These are phyloP conservation scores for Steinernema hermaphroditum DNA, from an alignment of 2,888 invertebrate species.

Conservation along the genomic window DNA sequence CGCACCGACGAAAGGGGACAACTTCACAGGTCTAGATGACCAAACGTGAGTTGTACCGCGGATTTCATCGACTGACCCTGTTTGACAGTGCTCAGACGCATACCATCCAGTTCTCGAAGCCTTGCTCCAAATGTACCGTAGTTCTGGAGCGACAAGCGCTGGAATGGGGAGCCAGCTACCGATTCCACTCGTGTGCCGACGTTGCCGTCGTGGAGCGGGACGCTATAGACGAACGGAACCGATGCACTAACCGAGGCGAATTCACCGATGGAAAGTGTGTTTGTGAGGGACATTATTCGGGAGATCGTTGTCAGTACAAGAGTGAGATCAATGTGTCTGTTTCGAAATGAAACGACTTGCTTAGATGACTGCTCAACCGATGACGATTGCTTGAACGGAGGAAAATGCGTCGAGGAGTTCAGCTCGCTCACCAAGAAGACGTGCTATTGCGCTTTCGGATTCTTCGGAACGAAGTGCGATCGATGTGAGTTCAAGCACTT, in stretches of 20 bases:
- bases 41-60: conserved; percentile 39
- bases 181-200: conserved; percentile 80
- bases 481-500: conserved; percentile 44
- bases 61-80: neutral
- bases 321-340: conserved; percentile 63
- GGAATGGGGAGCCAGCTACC: conserved; percentile 83
- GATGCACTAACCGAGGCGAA: conserved; percentile 80
- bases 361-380: conserved; percentile 56
- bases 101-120: conserved; percentile 40
- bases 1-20: conserved; percentile 41
- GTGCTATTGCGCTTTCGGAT: conserved; percentile 61
- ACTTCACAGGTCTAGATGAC: conserved; percentile 40
- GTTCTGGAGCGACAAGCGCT: conserved; percentile 84
- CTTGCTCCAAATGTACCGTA: conserved; percentile 75
- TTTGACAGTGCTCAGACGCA: conserved; percentile 42
- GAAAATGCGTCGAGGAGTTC: conserved; percentile 53
- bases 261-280: conserved; percentile 51
- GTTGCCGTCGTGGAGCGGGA: conserved; percentile 69
- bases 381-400: conserved; percentile 58
- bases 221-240: conserved; percentile 71
- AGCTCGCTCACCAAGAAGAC: conserved; percentile 44
- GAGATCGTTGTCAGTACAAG: conserved; percentile 80
- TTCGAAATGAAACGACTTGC: neutral
- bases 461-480: conserved; percentile 59
- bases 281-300: conserved; percentile 75